These are phyloP conservation scores for Trichogramma evanescens DNA, from an alignment of 2,888 invertebrate species.

Conservation along the genomic window DNA sequence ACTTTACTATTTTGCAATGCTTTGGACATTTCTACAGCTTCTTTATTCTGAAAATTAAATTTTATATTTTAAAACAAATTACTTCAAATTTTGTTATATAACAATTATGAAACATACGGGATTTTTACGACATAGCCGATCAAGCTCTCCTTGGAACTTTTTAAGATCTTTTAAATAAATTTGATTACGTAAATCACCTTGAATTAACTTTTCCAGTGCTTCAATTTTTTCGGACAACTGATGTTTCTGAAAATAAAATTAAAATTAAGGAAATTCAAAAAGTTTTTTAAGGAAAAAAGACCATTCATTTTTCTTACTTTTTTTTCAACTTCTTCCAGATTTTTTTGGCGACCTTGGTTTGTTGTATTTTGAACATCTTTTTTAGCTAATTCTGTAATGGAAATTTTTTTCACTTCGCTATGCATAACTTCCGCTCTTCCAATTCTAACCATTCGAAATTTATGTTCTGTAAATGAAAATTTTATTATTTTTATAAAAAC, in stretches of 20 bases:
- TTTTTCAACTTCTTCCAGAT: constrained; percentile 23
- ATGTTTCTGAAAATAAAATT: constrained; percentile 22
- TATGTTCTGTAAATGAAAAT: constrained; percentile 37
- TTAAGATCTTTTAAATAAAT: constrained; percentile 12
- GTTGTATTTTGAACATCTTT: constrained; percentile 40
- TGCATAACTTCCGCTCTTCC: constrained; percentile 60
- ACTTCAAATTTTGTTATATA: background rate
- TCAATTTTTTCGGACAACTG: constrained; percentile 30
- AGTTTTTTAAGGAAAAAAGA: background rate
- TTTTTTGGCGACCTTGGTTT: constrained; percentile 9
- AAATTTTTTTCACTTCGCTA: constrained; percentile 51
- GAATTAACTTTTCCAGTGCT: constrained; percentile 16
- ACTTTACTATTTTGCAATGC: constrained; percentile 34
- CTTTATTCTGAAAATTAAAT: constrained; percentile 16
- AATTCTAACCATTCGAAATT: constrained; percentile 61
- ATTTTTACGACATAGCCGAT: constrained; percentile 4
- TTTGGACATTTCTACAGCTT: constrained; percentile 24
- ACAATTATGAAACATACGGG: constrained; percentile 15
- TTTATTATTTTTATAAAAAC: background rate
- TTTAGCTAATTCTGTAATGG: constrained; percentile 53
- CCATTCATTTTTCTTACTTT: constrained; percentile 2
- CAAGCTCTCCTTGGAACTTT: background rate
- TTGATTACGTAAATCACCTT: constrained; percentile 4
- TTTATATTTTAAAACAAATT: background rate
- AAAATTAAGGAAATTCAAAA: background rate